Base-by-base conservation (phyloP, 2,888 invertebrate genomes). In the Leptopilina drosophilae region DNA sequence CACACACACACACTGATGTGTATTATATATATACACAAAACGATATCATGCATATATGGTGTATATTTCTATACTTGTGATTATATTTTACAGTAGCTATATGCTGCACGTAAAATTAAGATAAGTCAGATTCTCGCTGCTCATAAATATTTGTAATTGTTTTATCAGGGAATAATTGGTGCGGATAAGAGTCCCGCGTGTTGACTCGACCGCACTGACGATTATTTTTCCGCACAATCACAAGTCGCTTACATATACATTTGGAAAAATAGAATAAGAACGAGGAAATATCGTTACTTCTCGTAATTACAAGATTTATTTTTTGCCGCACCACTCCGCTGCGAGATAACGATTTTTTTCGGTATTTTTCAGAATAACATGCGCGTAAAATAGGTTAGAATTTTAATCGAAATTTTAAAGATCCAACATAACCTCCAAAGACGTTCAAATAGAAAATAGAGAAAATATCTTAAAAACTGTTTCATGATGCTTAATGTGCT, bases 131-230 rank as follows among this genome's bases (percentile, higher is more conserved):
- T 73, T 73, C 69, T 73, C 69, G 53, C 69, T 73, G 69, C 69
- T 73, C 69, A 73, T 73, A 73, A 73, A 73, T 73, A 73, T 73
- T 73, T 56, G 69, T 73, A 73, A 73, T 73, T 73, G 69, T 73
- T 73, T 73, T 73, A 73, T 73, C 69, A 33, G 53, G 33, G 69
- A 73, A 73, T 73, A 73, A 73, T 73, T 73, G 69, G 69, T 53
- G 53, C 15, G 69, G 69, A 73, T 73, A 73, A 73, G 69, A 73
- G 14, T 42, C 42, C 33, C 64, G 20, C 56, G 69, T 33, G 53
- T 56, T 26, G 69, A 33, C 56, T 20, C 14, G 14, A 26, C 49
- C 11, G n/a, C n/a, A 20, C 33, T 33, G 33, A 33, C 69, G 69
- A 56, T 53, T 53, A 69, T 69, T 69, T 69, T 56, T 69, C 15